Evolutionary conservation across 1,140 invertebrate genomes (phyloP).

Genomic region (Drosophila rhopaloa): DNA sequence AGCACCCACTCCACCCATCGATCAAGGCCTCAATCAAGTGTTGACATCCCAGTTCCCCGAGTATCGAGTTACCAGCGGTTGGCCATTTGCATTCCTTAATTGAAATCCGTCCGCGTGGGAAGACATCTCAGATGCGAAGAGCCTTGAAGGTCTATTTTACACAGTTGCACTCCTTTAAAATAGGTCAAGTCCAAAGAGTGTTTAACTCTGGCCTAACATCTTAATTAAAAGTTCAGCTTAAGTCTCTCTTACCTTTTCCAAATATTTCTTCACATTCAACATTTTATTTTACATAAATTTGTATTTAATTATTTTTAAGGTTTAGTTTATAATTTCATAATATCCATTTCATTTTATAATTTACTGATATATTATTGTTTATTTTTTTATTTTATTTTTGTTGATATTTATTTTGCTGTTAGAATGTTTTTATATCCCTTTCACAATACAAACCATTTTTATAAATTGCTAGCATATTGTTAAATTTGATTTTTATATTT

Average conservation of each 20-base stretch:
- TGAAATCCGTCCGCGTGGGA: constrained; percentile 60
- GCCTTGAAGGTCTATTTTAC: background rate
- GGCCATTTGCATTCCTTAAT: constrained; percentile 72
- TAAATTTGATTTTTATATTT: background rate
- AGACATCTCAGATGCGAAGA: background rate
- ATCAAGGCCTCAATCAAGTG: constrained; percentile 74
- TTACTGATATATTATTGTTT: no score
- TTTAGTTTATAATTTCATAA: no score
- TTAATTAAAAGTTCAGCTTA: no score
- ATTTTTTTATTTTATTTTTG: background rate
- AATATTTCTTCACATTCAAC: no score
- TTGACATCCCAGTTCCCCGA: constrained; percentile 55
- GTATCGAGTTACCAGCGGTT: constrained; percentile 65
- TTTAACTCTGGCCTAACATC: no score
- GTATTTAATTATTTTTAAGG: no score
- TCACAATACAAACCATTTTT: background rate
- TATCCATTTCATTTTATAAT: no score
- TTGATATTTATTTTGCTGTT: background rate
- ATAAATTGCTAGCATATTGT: constrained; percentile 19
- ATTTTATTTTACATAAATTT: no score
- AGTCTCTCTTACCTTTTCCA: no score
- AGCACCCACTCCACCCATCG: constrained; percentile 31
- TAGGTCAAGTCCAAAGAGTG: no score
- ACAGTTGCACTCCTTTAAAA: background rate
- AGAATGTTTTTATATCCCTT: no score